Conservation (phyloP, 2,797 vertebrate species). For the Euphonia xanthogaster region DNA sequence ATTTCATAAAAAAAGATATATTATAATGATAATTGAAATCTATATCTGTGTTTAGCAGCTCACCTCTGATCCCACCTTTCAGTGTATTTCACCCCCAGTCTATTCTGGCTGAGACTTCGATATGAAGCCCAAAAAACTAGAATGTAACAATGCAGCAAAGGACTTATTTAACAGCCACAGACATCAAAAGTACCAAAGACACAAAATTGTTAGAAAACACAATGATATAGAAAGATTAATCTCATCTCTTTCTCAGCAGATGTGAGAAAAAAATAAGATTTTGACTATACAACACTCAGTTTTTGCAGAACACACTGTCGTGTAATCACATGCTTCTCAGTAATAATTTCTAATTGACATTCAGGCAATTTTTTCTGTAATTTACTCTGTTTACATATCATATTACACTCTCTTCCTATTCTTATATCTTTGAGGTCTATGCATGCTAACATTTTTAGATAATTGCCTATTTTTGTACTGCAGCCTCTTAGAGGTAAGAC, state of each 20-base stretch:
- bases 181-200: background rate
- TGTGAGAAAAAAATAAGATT: background rate
- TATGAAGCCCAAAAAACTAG: background rate
- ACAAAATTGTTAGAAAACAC: background rate
- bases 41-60: background rate
- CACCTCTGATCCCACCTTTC: background rate
- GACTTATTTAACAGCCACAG: background rate
- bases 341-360: conserved; percentile 15
- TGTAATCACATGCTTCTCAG: background rate
- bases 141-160: background rate
- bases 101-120: background rate
- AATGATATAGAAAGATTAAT: background rate
- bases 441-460: background rate
- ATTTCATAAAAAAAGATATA: background rate
- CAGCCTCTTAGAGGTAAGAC: background rate
- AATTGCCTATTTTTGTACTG: conserved; percentile 6
- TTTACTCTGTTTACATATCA: conserved; percentile 23
- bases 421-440: background rate
- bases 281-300: background rate
- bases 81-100: background rate
- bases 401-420: background rate
- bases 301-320: background rate
- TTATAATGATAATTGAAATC: background rate
- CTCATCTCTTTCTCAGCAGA: background rate
- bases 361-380: background rate